A percentile compares a stretch with the other conserved stretches of the same genome.
phyloP scores from a whole-genome alignment of 2,113 vertebrate species.

The Gallinago undulata region DNA sequence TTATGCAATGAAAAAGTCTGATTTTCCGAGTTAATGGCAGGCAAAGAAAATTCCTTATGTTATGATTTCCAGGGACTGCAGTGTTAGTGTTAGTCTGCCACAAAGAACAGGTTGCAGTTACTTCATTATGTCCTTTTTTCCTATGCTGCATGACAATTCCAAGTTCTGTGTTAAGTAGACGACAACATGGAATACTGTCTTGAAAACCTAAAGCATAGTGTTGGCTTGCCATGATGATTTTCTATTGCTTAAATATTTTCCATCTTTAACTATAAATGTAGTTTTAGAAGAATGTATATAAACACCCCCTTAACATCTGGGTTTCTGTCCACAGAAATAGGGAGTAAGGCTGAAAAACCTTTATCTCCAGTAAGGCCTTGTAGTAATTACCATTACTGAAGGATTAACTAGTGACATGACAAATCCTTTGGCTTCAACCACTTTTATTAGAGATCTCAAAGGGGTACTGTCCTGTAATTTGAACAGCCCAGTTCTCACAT shows the following conservation, averaged over 20 bases:
- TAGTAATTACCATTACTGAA: not conserved
- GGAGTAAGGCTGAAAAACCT: not conserved
- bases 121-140: not conserved
- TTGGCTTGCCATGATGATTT: not conserved
- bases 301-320: not conserved
- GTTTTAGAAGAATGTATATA: not conserved
- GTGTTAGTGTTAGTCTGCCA: rapidly evolving
- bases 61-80: not conserved
- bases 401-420: not conserved
- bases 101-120: not conserved
- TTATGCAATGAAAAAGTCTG: not conserved
- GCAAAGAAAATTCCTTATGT: not conserved
- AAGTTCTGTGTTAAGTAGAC: not conserved
- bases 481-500: not conserved
- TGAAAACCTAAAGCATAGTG: not conserved
- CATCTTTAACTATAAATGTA: not conserved
- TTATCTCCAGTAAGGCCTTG: not conserved
- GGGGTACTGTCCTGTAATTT: not conserved
- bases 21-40: not conserved
- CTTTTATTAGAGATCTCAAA: not conserved
- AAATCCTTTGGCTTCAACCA: not conserved
- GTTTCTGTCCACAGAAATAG: not conserved
- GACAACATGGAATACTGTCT: not conserved
- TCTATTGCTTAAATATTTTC: not conserved
- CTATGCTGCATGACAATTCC: not conserved